A percentile compares a stretch with the other conserved stretches of the same genome.
Conservation (phyloP, 2,797 vertebrate genomes). For the Fringilla coelebs region DNA sequence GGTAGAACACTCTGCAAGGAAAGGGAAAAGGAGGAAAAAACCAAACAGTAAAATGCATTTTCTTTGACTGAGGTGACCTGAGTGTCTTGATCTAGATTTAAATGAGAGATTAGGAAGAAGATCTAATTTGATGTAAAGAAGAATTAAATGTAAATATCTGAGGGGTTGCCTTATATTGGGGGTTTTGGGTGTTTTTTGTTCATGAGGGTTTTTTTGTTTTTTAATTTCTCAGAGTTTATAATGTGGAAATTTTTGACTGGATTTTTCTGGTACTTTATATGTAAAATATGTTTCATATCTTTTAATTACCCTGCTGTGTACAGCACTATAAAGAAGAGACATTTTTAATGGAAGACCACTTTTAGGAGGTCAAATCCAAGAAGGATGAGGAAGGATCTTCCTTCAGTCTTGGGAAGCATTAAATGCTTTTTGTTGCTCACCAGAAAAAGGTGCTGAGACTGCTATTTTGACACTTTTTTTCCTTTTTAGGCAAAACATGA, state of each 20-base stretch:
- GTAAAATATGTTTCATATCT: accelerated
- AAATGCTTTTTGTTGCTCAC: neutral
- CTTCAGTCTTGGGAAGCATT: neutral
- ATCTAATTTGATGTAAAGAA: neutral
- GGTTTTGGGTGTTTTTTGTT: neutral
- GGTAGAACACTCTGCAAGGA: neutral
- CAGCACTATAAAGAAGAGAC: neutral
- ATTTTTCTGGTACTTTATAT: neutral
- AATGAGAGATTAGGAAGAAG: neutral
- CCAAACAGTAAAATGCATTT: neutral
- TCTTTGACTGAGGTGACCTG: neutral
- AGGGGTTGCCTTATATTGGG: accelerated
- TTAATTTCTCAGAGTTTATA: neutral
- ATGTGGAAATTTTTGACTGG: neutral
- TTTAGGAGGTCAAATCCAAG: neutral
- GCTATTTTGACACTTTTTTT: slow-evolving; percentile 40
- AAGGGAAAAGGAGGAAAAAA: neutral
- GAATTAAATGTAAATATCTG: neutral
- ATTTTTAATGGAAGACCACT: neutral
- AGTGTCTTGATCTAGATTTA: neutral
- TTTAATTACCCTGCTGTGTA: neutral
- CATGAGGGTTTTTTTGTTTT: accelerated
- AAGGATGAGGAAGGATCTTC: neutral
- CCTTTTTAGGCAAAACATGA: neutral
- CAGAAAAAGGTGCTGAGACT: neutral